Conservation (phyloP, 2,113 vertebrate genomes). For the western clawed frog (Xenopus tropicalis) region UCB_Xtro_10.0 CM004451.2:59503501-59504000, state of each 20-base stretch:
- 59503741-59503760: slow-evolving; percentile 75
- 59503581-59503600: neutral
- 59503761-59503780: slow-evolving; percentile 72
- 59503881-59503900: no score
- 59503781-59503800: slow-evolving; percentile 65
- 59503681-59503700: slow-evolving; percentile 70
- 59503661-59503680: slow-evolving; percentile 71
- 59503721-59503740: slow-evolving; percentile 71
- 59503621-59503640: slow-evolving; percentile 51
- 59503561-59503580: no score
- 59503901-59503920: no score
- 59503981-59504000: no score
- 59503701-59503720: slow-evolving; percentile 73
- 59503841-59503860: no score
- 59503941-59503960: no score
- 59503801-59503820: neutral
- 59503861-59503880: no score
- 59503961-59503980: no score
- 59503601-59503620: slow-evolving; percentile 46
- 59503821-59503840: neutral
- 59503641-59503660: slow-evolving; percentile 72
- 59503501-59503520: no score
- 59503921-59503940: no score
- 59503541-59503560: no score
- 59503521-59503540: no score